A percentile compares a stretch with the other conserved stretches of the same genome.
phyloP scores from a whole-genome alignment of 2,797 vertebrate species.

The Falco columbarius region DNA sequence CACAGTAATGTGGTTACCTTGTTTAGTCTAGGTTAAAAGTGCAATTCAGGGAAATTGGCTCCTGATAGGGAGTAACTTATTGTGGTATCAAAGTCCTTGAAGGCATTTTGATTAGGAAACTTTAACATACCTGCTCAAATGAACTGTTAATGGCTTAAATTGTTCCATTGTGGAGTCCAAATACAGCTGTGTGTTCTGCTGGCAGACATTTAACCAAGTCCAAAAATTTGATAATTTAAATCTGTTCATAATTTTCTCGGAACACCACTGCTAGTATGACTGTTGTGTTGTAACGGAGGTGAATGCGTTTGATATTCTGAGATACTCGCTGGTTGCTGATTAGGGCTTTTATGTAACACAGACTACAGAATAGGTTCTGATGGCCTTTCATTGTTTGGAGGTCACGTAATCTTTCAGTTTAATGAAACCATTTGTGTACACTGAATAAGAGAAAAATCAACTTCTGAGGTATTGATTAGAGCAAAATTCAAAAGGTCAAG shows the following conservation, averaged over 20 bases:
- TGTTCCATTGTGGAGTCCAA: not conserved
- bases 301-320: not conserved
- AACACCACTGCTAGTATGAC: not conserved
- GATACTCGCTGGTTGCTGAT: not conserved
- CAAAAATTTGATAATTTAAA: not conserved
- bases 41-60: not conserved
- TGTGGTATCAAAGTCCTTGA: not conserved
- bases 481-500: slow-evolving; percentile 21
- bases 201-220: not conserved
- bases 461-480: slow-evolving; percentile 23
- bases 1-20: not conserved
- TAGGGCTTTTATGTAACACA: not conserved
- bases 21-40: not conserved
- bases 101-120: not conserved
- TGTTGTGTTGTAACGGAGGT: not conserved
- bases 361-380: not conserved
- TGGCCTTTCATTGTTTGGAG: not conserved
- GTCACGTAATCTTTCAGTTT: not conserved
- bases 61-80: not conserved
- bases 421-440: slow-evolving; percentile 19
- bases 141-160: not conserved
- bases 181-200: not conserved
- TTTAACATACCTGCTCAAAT: not conserved
- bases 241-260: not conserved
- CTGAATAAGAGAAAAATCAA: slow-evolving; percentile 7